phyloP scores from a whole-genome alignment of 92 coral and sea anemone species.

The Palythoa grandiflora region DNA sequence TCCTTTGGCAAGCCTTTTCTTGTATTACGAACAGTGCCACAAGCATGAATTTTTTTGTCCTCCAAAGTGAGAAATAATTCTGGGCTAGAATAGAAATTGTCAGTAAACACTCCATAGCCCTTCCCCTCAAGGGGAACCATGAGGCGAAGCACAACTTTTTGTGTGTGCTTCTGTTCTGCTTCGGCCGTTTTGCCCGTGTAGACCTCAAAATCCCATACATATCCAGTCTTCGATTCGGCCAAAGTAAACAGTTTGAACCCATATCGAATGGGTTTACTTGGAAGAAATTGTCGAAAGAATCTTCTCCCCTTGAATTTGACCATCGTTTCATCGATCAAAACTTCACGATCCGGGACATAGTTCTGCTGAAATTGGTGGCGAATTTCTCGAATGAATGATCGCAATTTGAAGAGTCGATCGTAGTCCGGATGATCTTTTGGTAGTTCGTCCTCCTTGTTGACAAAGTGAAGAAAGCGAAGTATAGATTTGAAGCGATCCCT shows the following conservation, averaged over 20 bases:
- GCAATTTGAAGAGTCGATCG: conserved; percentile 51
- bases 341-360: conserved; percentile 37
- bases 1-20: conserved; percentile 41
- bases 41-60: neutral
- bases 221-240: too few species aligned
- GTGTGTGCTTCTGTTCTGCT: conserved; percentile 9
- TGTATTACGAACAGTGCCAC: neutral
- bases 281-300: neutral
- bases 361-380: conserved; percentile 18
- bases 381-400: conserved; percentile 25
- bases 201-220: conserved; percentile 41
- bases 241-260: too few species aligned
- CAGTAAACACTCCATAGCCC: conserved; percentile 53
- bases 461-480: conserved; percentile 53
- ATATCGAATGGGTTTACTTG: conserved; percentile 54
- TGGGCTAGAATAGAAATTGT: conserved; percentile 56
- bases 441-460: conserved; percentile 50
- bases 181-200: conserved; percentile 49
- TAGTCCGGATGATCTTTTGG: conserved; percentile 48
- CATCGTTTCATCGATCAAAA: conserved; percentile 60
- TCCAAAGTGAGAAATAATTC: neutral
- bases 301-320: conserved; percentile 41
- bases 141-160: conserved; percentile 48
- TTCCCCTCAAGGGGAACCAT: conserved; percentile 36
- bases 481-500: conserved; percentile 50